Evolutionary conservation across 2,113 vertebrate genomes (phyloP), one percentile per base, ranked within the genome.

Genomic region (Menidia beryllina): DNA sequence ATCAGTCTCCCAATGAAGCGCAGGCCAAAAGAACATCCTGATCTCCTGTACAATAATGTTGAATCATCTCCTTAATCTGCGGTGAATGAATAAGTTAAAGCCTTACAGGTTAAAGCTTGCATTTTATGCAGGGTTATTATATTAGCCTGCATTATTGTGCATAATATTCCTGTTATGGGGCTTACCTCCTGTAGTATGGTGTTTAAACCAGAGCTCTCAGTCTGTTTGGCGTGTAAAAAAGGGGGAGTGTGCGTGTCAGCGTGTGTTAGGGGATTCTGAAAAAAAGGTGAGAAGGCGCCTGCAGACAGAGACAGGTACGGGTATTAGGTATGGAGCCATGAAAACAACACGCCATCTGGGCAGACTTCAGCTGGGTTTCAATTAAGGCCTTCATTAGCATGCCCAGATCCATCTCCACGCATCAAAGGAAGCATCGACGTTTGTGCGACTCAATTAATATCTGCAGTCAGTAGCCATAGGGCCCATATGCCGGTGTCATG

Each of bases 311-410:
- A 83, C 77, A 87, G 84, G 85, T 79, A 79, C 82, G 68, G 62
- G 79, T 69, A 81, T 84, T 72, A 83, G 83, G 62, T 57, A 53
- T 3, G 69, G 74, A 79, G 81, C 75, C 58, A 69, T 53, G 24
- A 77, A 81, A 86, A 77, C 86, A 88, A 77, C 84, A 45, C 53
- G 62, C 89, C 89, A 91, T 89, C 86, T 90, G 90, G 86, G 68
- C 82, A 43, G 53, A 72, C 76, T 80, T 85, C 81, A 86, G 80
- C 81, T 69, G 78, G 74, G 76, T 87, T 91, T 89, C 80, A 89
- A 85, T 89, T 89, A 91, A 77, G 43, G 43, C 15, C 76, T 79
- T 69, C 62, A 89, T 88, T 88, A 86, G 86, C 89, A 90, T 88
- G 83, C 80, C 25, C 74, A 79, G 78, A 83, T 75, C 79, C 53